Evolutionary conservation across 2,113 vertebrate species (phyloP).

Genomic region (Isichthys henryi): DNA sequence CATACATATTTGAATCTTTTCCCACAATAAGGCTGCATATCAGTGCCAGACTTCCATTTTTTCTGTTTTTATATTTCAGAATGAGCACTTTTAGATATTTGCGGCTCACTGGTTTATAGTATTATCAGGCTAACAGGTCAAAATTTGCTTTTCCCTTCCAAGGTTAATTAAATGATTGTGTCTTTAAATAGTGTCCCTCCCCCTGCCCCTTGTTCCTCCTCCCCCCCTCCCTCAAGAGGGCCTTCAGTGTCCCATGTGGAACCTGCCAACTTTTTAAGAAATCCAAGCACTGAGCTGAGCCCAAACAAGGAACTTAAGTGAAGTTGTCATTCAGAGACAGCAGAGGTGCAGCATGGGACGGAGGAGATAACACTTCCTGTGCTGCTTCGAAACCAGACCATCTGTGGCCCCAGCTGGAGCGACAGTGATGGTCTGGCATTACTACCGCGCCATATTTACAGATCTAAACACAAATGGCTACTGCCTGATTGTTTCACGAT

Average conservation of each 20-base stretch:
- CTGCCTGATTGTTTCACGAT: constrained; percentile 99
- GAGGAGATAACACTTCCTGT: constrained; percentile 67
- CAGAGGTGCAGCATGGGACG: constrained; percentile 69
- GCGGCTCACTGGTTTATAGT: constrained; percentile 44
- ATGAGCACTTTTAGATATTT: constrained; percentile 56
- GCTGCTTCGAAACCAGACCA: constrained; percentile 92
- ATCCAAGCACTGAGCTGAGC: constrained; percentile 43
- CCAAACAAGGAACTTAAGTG: constrained; percentile 59
- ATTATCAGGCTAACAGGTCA: constrained; percentile 36
- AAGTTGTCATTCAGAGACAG: constrained; percentile 71
- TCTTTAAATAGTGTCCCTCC: constrained; percentile 62
- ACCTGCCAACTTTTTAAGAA: constrained; percentile 27
- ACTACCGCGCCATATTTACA: constrained; percentile 99
- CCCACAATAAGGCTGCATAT: constrained; percentile 28
- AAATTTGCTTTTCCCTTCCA: constrained; percentile 56
- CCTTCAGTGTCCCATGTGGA: constrained; percentile 21
- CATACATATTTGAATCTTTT: constrained; percentile 35
- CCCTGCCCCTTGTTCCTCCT: constrained; percentile 9
- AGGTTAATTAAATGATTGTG: constrained; percentile 72
- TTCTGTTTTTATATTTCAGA: constrained; percentile 35
- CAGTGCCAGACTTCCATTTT: constrained; percentile 12
- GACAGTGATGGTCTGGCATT: constrained; percentile 99
- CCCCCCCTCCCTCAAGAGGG: constrained; percentile 18
- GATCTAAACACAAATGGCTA: constrained; percentile 99
- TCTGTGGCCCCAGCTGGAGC: constrained; percentile 99